Evolutionary conservation across 2,888 invertebrate genomes (phyloP), one percentile per base, ranked within the genome.

Genomic region (Polia nebulosa): DNA sequence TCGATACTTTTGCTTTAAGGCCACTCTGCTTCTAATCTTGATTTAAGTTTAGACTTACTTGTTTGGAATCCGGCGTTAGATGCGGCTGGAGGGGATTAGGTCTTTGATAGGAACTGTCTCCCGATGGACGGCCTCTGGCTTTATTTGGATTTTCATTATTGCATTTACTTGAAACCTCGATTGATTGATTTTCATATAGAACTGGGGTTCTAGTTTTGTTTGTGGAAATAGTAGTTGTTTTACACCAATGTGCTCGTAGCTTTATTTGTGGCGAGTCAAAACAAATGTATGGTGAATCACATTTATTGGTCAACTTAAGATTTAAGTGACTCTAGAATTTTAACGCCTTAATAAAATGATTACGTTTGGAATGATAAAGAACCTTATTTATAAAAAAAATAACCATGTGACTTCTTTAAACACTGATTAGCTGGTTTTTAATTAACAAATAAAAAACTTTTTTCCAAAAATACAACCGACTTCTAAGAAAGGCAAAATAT

Each of bases 41-140:
- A 78, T 78, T 78, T 80, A 80, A 78, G 63, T 76, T 62, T 55
- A 68, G 80, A 75, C 76, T 80, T 77, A 80, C 76, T 80, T 66
- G 64, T 60, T 71, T 51, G 53, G 64, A 52, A 56, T 62, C 60
- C 60, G 45, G 52, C 39, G 59, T 61, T 44, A 72, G 57, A 60
- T 76, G 72, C 39, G 62, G 59, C 47, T 60, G 15, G 25, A 15
- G 49, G 45, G 60, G 49, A 47, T 55, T 60, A 51, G 17, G 63
- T 25, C 34, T 57, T 44, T 41, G 60, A 39, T 51, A 47, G 41
- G 22, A n/a, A 66, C 51, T 62, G 63, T 60, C 72, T 64, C 22
- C 41, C 27, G 39, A 20, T 9, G 11, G 15, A 49, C 1, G 44
- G 56, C 15, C 41, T 72, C 56, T 51, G 62, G 57, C 27, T 76